Evolutionary conservation across 2,888 invertebrate species (phyloP).

Genomic region (Dasysyrphus albostriatus): DNA sequence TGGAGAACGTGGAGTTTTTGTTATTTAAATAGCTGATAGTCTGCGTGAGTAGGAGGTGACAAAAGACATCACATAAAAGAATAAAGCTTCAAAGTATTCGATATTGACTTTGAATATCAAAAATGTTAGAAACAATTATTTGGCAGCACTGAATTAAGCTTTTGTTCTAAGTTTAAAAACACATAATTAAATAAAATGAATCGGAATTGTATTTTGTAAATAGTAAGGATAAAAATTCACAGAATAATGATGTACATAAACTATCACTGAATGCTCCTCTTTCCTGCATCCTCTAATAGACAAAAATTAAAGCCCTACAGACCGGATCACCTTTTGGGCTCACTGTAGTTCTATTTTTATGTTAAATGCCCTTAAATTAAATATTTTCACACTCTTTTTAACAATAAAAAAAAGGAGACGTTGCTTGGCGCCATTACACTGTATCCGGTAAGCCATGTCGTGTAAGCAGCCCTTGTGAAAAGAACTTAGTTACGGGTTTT

Average conservation of each 20-base stretch:
- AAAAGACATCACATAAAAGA: too few species aligned
- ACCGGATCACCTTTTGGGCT: slow-evolving; percentile 35
- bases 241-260: slow-evolving; percentile 30
- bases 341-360: slow-evolving; percentile 39
- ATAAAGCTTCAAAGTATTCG: too few species aligned
- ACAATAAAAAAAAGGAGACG: slow-evolving; percentile 82
- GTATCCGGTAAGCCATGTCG: slow-evolving; percentile 93
- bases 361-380: neutral
- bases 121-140: neutral
- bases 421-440: slow-evolving; percentile 90
- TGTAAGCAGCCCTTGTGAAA: slow-evolving; percentile 88
- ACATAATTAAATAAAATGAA: slow-evolving; percentile 34
- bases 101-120: too few species aligned
- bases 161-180: neutral
- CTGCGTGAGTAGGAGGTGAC: too few species aligned
- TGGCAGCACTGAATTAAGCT: slow-evolving; percentile 20
- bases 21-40: too few species aligned
- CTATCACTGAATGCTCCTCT: slow-evolving; percentile 1
- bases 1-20: too few species aligned
- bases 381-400: neutral
- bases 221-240: neutral
- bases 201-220: neutral
- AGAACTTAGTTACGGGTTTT: slow-evolving; percentile 90
- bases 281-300: neutral
- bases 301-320: slow-evolving; percentile 24